A percentile compares a stretch with the other conserved stretches of the same genome.
Evolutionary conservation across 1,140 invertebrate genomes (phyloP).

Genomic region (Drosophila auraria): DNA sequence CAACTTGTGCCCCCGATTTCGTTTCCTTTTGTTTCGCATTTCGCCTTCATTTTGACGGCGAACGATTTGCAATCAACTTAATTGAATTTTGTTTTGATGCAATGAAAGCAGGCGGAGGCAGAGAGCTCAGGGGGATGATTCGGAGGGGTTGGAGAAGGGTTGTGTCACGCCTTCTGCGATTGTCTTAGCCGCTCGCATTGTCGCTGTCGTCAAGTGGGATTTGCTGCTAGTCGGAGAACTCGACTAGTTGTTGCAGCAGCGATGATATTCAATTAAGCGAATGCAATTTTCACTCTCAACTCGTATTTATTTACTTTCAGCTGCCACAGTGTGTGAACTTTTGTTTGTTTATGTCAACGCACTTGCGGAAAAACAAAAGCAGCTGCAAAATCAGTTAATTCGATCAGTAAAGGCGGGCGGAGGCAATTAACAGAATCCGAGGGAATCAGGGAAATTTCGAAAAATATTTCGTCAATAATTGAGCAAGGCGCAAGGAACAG

Average conservation of each 20-base stretch:
- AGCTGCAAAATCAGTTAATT: slow-evolving; percentile 72
- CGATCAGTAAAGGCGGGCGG: slow-evolving; percentile 29
- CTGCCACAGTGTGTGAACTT: slow-evolving; percentile 34
- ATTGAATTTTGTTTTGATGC: slow-evolving; percentile 78
- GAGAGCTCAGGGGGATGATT: slow-evolving; percentile 20
- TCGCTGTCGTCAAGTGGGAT: slow-evolving; percentile 71
- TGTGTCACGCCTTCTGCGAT: slow-evolving; percentile 58
- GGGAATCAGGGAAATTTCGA: slow-evolving; percentile 39
- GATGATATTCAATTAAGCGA: slow-evolving; percentile 77
- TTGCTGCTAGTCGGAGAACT: slow-evolving; percentile 50
- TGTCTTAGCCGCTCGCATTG: slow-evolving; percentile 56
- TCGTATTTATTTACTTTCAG: slow-evolving; percentile 70
- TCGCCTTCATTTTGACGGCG: slow-evolving; percentile 43
- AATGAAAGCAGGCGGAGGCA: slow-evolving; percentile 37
- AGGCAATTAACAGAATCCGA: slow-evolving; percentile 60
- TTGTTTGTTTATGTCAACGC: slow-evolving; percentile 49
- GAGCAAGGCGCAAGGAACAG: slow-evolving; percentile 45
- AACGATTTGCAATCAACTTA: slow-evolving; percentile 79
- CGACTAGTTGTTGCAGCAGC: slow-evolving; percentile 9
- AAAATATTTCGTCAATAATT: slow-evolving; percentile 69
- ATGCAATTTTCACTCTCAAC: slow-evolving; percentile 72
- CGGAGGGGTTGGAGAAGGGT: slow-evolving; percentile 2
- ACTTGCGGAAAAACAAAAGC: slow-evolving; percentile 21
- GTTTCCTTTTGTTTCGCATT: slow-evolving; percentile 46
- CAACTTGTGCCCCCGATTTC: slow-evolving; percentile 48